Base-by-base conservation (phyloP, 1,140 invertebrate genomes). In the Drosophila teissieri region DNA sequence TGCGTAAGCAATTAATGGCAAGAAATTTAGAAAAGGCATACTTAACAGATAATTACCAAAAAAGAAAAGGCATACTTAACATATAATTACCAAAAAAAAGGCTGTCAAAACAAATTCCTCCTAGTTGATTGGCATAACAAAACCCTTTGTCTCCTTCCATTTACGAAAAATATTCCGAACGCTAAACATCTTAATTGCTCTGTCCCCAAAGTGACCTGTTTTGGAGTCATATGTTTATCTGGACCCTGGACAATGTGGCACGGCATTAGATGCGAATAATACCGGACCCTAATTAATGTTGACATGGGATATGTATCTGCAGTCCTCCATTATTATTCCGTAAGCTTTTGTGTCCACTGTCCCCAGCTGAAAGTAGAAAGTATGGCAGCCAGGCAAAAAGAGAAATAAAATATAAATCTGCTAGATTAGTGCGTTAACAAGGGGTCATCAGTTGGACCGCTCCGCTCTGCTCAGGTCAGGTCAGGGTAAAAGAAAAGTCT, bases 251-350 rank as follows among this genome's bases (percentile, higher is more conserved):
- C 67, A 48, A 48, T 68, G 55, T 68, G 34, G 42, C 42, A 17
- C 14, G 24, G 64, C 44, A 72, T 75, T 84, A 72, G 72, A 80
- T 68, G 70, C 53, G 80, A 72, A 84, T 80, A 76, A 85, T 76
- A 51, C 72, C 42, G 67, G 72, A 89, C 84, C 83, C 79, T 89
- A 88, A 88, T 88, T 88, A 89, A 77, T 73, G 83, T 89, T 88
- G 83, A 89, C 84, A 88, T 88, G 76, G 83, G 83, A 72, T 80
- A 76, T 79, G 73, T 65, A 44, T 68, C 39, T 22, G n/a, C 8
- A 4, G 11, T 12, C 39, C 31, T 7, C 3, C 48, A 40, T 49
- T 27, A 17, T 34, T 54, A 15, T 7, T 8, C 44, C 76, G 31
- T 73, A 55, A 58, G 54, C 61, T 54, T 39, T 45, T 42, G 17